A percentile compares a stretch with the other conserved stretches of the same genome.
Conservation (phyloP, 2,797 vertebrate genomes). For the Acanthis flammea region DNA sequence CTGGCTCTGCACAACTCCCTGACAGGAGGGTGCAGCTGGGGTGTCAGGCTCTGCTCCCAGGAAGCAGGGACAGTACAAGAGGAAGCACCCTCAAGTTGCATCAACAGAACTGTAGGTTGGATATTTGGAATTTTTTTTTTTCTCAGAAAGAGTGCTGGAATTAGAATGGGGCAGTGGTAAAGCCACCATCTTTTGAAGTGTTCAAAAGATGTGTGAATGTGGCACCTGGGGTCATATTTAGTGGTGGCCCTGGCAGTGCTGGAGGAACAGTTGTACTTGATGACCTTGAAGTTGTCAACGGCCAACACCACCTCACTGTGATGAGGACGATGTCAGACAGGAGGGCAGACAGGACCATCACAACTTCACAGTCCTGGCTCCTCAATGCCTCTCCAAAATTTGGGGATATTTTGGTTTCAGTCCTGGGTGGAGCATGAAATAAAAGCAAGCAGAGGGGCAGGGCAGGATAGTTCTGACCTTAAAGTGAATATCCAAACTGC, state of each 20-base stretch:
- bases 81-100: not conserved
- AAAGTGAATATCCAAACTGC: not conserved
- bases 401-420: not conserved
- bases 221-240: not conserved
- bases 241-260: not conserved
- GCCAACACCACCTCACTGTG: not conserved
- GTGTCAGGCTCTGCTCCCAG: not conserved
- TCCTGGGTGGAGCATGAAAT: not conserved
- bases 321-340: fast-evolving
- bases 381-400: not conserved
- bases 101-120: not conserved
- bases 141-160: not conserved
- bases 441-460: not conserved
- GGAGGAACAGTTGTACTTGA: fast-evolving
- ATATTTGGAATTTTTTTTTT: not conserved
- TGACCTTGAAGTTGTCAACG: not conserved
- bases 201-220: not conserved
- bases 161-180: fast-evolving
- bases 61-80: fast-evolving
- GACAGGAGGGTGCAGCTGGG: not conserved
- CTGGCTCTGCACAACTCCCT: not conserved
- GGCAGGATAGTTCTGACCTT: not conserved
- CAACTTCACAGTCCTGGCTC: not conserved
- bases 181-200: not conserved
- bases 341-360: not conserved